Evolutionary conservation across 2,113 vertebrate species (phyloP).

Genomic region (Oryzias javanicus): DNA sequence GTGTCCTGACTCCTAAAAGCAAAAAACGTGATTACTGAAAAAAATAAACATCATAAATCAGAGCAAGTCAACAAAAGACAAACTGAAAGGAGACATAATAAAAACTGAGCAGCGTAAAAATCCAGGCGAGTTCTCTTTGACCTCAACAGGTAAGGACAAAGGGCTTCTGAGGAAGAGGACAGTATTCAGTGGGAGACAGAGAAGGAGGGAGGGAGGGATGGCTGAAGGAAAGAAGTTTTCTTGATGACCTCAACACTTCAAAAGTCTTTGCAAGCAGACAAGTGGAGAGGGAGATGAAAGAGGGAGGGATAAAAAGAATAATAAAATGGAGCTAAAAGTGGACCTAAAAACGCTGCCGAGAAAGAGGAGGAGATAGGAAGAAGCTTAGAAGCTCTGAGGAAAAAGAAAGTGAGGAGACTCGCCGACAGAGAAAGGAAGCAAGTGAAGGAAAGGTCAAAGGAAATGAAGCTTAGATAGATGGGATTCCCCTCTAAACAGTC

Average conservation of each 20-base stretch:
- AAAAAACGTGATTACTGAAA: constrained; percentile 18
- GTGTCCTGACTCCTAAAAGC: constrained; percentile 3
- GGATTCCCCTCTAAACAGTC: constrained; percentile 18
- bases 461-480: constrained; percentile 32
- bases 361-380: constrained; percentile 33
- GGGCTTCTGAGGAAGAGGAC: constrained; percentile 15
- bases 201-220: not conserved
- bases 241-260: constrained; percentile 58
- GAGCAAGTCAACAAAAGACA: constrained; percentile 6
- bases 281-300: constrained; percentile 60
- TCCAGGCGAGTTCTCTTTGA: constrained; percentile 10
- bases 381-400: constrained; percentile 12
- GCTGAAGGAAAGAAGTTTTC: constrained; percentile 45
- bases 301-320: constrained; percentile 61
- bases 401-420: constrained; percentile 8
- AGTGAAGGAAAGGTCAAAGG: constrained; percentile 35
- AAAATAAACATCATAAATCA: constrained; percentile 14
- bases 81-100: constrained; percentile 10
- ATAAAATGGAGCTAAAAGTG: constrained; percentile 44
- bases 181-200: constrained; percentile 14
- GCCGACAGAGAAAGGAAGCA: constrained; percentile 16
- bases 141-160: constrained; percentile 13
- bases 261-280: constrained; percentile 40
- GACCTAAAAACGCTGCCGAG: constrained; percentile 36
- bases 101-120: constrained; percentile 25